phyloP scores from a whole-genome alignment of 2,888 invertebrate species.

The Athripsodes cinereus region DNA sequence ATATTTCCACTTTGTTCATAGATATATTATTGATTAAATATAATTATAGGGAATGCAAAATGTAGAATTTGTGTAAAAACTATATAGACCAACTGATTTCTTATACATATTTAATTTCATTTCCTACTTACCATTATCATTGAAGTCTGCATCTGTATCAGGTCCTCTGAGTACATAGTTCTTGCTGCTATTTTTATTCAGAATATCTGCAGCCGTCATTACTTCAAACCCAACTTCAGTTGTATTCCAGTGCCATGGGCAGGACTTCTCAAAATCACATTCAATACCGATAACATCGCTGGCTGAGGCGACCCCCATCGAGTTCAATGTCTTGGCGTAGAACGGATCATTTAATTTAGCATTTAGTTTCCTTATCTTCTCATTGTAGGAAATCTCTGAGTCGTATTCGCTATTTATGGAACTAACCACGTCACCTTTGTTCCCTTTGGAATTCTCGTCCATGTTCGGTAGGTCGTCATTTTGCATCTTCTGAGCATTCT shows the following conservation, averaged over 20 bases:
- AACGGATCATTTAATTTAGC: conserved; percentile 25
- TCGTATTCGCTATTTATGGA: conserved; percentile 22
- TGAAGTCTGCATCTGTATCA: conserved; percentile 50
- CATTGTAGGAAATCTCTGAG: conserved; percentile 29
- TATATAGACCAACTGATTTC: no score
- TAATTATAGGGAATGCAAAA: no score
- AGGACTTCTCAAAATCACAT: conserved; percentile 49
- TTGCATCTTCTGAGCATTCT: conserved; percentile 19
- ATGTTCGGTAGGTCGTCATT: conserved; percentile 18
- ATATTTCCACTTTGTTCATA: no score
- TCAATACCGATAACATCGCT: conserved; percentile 41
- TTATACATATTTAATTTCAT: no score
- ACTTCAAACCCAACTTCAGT: conserved; percentile 47
- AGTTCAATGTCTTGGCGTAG: conserved; percentile 37
- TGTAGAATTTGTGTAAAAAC: no score
- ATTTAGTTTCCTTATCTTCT: conserved; percentile 39
- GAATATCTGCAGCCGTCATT: conserved; percentile 37
- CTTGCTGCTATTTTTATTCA: conserved; percentile 37
- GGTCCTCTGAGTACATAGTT: conserved; percentile 49
- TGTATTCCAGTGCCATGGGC: conserved; percentile 69
- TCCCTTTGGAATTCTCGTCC: conserved; percentile 34
- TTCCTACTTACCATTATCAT: conserved; percentile 52
- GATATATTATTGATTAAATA: no score
- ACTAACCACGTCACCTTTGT: conserved; percentile 39
- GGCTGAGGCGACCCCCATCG: conserved; percentile 33